phyloP scores from a whole-genome alignment of 2,113 vertebrate species.

The Pogona vitticeps region DNA sequence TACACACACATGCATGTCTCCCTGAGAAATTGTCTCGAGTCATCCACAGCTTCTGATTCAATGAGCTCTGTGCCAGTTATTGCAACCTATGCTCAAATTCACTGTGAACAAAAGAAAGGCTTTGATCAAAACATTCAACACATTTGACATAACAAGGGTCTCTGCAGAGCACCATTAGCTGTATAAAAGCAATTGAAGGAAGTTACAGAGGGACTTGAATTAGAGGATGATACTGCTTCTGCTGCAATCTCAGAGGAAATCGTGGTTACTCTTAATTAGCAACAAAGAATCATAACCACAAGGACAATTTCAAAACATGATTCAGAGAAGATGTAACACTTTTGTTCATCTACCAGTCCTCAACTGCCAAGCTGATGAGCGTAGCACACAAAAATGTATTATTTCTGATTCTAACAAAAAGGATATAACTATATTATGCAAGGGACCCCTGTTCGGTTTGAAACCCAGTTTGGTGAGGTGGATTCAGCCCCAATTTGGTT shows the following conservation, averaged over 20 bases:
- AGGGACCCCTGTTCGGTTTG: too few species aligned
- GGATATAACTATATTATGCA: not conserved
- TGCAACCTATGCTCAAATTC: not conserved
- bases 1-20: too few species aligned
- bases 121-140: not conserved
- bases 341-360: not conserved
- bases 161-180: conserved; percentile 5
- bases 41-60: not conserved
- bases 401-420: not conserved
- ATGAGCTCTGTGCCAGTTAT: not conserved
- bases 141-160: not conserved
- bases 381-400: not conserved
- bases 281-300: conserved; percentile 3
- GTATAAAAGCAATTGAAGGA: not conserved
- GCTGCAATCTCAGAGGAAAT: conserved; percentile 15
- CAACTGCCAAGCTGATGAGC: not conserved
- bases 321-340: not conserved
- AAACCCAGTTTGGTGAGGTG: too few species aligned
- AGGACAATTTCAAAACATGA: conserved; percentile 26
- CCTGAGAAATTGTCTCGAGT: not conserved
- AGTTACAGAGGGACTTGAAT: conserved; percentile 4
- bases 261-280: conserved; percentile 18
- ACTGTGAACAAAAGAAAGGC: not conserved
- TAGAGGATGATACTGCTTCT: not conserved
- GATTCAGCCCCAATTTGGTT: too few species aligned